Evolutionary conservation across 2,888 invertebrate genomes (phyloP), one percentile per base, ranked within the genome.

Genomic region (Ischnura elegans): DNA sequence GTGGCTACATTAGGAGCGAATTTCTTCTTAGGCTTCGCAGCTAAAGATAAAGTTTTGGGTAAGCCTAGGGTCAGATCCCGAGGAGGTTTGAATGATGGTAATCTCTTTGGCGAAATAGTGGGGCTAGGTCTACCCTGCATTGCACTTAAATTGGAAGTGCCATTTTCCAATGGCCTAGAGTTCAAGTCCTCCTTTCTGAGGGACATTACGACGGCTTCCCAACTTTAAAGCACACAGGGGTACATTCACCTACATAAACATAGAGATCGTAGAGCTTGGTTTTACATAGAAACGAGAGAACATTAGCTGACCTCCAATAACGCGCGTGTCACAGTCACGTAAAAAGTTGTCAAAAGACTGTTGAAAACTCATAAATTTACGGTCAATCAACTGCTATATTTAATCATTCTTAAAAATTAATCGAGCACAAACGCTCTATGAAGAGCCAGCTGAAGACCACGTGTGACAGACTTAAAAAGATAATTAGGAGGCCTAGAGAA

Each of bases 131-230:
- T 90, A 13, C 61, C 90, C 55, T 36, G 36, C 36, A 87, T 21
- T 55, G 42, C 90, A 42, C 90, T 61, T 8, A 61, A 51, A 51
- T 90, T 90, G 2, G 55, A 45, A 66, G 90, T 66, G 43, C 90
- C 90, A 90, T 90, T 90, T 90, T 90, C 90, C n/a, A 90, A 61
- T 90, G 90, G 90, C 66, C 43, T 86, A 16, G 86, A 2, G n/a
- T 45, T 61, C 0, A 90, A 43, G 61, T 90, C 90, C n/a, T 90
- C 90, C 43, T n/a, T 90, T n/a, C n/a, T 90, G 2, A 90, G 2
- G 61, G 90, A 61, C 90, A 90, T 90, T 51, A 43, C 19, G 36
- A 25, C 42, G 43, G 61, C n/a, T 90, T 29, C 43, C 66, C 90
- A 43, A 61, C 76, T 76, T 76, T 76, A 25, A 76, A 10, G 36